Evolutionary conservation across 2,888 invertebrate genomes (phyloP).

Genomic region (Synanthedon tipuliformis): DNA sequence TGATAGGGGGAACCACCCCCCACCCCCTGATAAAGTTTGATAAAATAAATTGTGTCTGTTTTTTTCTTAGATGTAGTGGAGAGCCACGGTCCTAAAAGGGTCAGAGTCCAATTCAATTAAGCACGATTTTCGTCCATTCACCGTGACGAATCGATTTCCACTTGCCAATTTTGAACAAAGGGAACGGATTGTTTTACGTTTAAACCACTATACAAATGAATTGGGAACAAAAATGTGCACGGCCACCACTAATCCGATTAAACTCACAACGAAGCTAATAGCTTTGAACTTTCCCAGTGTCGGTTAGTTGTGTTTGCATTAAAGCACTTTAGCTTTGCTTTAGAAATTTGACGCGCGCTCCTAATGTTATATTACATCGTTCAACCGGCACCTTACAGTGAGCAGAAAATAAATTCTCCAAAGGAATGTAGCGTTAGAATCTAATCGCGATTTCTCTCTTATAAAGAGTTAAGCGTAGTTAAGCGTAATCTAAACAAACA

Average conservation of each 20-base stretch:
- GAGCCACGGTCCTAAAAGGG: slow-evolving; percentile 11
- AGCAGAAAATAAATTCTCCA: no score
- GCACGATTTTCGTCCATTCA: slow-evolving; percentile 20
- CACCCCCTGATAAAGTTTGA: background rate
- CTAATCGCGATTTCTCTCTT: background rate
- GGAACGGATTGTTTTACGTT: slow-evolving; percentile 10
- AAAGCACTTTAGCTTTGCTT: background rate
- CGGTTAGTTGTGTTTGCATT: background rate
- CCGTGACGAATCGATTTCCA: slow-evolving; percentile 12
- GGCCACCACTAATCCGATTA: slow-evolving; percentile 8
- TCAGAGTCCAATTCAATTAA: slow-evolving; percentile 26
- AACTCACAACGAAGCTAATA: slow-evolving; percentile 5
- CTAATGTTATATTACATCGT: no score
- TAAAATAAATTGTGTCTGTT: slow-evolving; percentile 10
- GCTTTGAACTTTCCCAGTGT: slow-evolving; percentile 4
- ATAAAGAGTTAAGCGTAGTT: background rate
- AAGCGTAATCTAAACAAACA: background rate
- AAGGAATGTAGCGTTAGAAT: background rate
- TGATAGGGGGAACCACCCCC: background rate
- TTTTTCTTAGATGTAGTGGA: slow-evolving; percentile 6
- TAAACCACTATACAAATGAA: slow-evolving; percentile 4
- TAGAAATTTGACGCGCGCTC: background rate
- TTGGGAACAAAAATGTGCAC: slow-evolving; percentile 6
- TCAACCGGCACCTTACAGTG: no score
- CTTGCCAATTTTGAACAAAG: slow-evolving; percentile 13